A percentile compares a stretch with the other conserved stretches of the same genome.
phyloP scores from a whole-genome alignment of 1,140 invertebrate species.

The Drosophila neocordata region DNA sequence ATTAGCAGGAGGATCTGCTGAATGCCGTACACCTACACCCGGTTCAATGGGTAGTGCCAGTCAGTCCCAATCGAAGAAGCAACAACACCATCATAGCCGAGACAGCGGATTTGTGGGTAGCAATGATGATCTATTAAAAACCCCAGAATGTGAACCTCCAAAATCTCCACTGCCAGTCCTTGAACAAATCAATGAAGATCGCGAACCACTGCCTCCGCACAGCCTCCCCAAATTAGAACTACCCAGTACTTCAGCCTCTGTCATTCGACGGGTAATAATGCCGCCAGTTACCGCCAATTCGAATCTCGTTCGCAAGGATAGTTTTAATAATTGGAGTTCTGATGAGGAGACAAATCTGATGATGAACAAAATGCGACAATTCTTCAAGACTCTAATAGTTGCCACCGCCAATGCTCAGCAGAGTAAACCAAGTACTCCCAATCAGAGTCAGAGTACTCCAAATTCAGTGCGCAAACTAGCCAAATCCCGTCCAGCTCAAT shows the following conservation, averaged over 20 bases:
- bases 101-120: conserved; percentile 95
- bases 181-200: conserved; percentile 75
- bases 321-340: conserved; percentile 96
- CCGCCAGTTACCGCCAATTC: conserved; percentile 84
- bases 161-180: conserved; percentile 68
- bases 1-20: conserved; percentile 33
- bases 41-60: conserved; percentile 50
- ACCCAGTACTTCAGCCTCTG: conserved; percentile 50
- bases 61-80: conserved; percentile 71
- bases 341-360: conserved; percentile 96
- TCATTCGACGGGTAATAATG: conserved; percentile 33
- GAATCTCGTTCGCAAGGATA: conserved; percentile 88
- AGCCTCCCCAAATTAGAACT: conserved; percentile 69
- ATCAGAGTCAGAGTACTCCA: conserved; percentile 83
- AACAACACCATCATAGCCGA: conserved; percentile 88
- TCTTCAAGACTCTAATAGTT: conserved; percentile 94
- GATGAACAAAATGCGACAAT: conserved; percentile 96
- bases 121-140: conserved; percentile 91
- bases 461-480: conserved; percentile 82
- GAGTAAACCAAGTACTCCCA: conserved; percentile 82
- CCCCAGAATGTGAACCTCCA: conserved; percentile 83
- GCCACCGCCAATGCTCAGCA: conserved; percentile 85
- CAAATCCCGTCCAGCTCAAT: conserved; percentile 87
- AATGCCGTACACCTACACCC: conserved; percentile 84
- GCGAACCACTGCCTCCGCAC: conserved; percentile 61